Conservation (phyloP, 2,797 vertebrate species). For the Gymnocypris eckloni region DNA sequence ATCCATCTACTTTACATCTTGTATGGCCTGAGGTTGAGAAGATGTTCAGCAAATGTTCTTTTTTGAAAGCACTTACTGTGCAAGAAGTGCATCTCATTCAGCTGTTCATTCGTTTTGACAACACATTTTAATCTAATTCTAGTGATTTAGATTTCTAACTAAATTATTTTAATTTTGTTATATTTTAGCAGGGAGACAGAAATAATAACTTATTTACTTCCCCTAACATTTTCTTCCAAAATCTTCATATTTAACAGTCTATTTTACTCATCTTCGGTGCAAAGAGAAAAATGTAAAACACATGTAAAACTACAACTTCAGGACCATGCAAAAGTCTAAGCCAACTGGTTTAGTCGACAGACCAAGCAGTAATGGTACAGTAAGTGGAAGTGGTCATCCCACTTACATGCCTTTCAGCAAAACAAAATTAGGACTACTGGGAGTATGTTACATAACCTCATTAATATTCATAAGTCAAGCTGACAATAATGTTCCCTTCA, state of each 20-base stretch:
- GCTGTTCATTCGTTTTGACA: not conserved
- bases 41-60: not conserved
- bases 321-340: not conserved
- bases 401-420: not conserved
- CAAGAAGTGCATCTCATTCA: not conserved
- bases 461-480: conserved; percentile 1
- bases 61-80: not conserved
- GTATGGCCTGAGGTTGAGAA: not conserved
- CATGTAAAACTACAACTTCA: not conserved
- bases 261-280: not conserved
- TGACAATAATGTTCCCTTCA: not conserved
- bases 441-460: conserved; percentile 7
- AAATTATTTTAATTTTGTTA: not conserved
- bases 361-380: not conserved
- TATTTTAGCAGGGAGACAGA: not conserved
- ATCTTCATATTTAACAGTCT: not conserved
- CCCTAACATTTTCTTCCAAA: not conserved
- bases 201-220: not conserved
- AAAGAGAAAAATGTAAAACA: not conserved
- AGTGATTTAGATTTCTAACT: not conserved
- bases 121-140: not conserved
- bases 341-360: not conserved
- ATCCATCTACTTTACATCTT: not conserved
- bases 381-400: not conserved
- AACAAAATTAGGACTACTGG: not conserved